Base-by-base conservation (phyloP, 2,797 vertebrate genomes). In the Passerculus sandwichensis region DNA sequence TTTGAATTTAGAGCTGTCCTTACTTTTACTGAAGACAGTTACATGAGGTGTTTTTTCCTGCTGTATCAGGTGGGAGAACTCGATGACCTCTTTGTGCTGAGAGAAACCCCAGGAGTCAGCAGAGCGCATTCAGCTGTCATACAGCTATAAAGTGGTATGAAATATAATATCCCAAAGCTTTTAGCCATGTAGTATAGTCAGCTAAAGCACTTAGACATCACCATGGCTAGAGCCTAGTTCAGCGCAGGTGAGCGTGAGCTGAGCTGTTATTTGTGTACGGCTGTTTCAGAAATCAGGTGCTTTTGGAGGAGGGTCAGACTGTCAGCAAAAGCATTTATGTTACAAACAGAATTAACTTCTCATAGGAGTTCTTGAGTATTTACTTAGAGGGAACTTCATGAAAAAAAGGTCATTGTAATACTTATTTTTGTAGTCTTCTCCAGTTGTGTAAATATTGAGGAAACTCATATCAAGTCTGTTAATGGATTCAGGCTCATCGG, bases 61-160 rank as follows among this genome's bases (percentile, higher is more conserved):
- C 18, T 4, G 4, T n/a, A 71, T 69, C 7, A 61, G 22, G 12
- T 32, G 8, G 16, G 20, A 60, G 18, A 79, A 64, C 0, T 0
- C 5, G 4, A 47, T 20, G 51, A 19, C 12, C 27, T 32, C 7
- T 45, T 64, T 89, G 20, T 53, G 10, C 17, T 66, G 15, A 66
- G 53, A 67, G 86, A 51, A 26, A 5, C 0, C 13, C 19, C 16
- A 12, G 27, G 32, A 78, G 38, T 48, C 61, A 88, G 45, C 53
- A 51, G 5, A 66, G 8, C 8, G 32, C 36, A 48, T 30, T 67
- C 51, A 34, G 36, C 17, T 40, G n/a, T 20, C 53, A 67, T 15
- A 26, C 14, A 77, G 22, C 18, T 67, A 29, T 30, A 64, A 70
- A 48, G 16, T 59, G 22, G 6, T 53, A 50, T 47, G 42, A 70